Conservation (phyloP, 2,888 invertebrate genomes). For the Eupithecia pulchellata region DNA sequence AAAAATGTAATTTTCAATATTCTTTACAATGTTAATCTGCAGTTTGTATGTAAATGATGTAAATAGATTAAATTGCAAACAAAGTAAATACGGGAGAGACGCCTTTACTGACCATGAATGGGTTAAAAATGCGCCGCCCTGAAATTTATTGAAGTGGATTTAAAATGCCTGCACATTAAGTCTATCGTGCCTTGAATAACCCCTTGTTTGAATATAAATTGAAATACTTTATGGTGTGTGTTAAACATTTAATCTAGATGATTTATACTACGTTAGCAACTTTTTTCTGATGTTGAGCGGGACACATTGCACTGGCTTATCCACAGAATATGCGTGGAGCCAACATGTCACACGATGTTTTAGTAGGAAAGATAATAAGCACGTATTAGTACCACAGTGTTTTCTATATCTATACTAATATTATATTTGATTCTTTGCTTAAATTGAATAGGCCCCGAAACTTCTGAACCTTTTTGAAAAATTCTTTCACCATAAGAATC, state of each 20-base stretch:
- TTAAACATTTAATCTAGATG: constrained; percentile 9
- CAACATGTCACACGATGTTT: background rate
- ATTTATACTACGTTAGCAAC: background rate
- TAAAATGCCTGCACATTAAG: constrained; percentile 13
- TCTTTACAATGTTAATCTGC: constrained; percentile 37
- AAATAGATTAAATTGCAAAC: constrained; percentile 33
- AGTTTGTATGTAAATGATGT: constrained; percentile 49
- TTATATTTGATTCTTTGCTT: no score
- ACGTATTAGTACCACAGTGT: no score
- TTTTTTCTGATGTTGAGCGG: background rate
- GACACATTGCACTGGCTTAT: background rate
- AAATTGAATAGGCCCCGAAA: no score
- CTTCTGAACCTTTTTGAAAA: no score
- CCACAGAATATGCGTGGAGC: background rate
- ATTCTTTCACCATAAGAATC: no score
- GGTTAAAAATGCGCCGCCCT: constrained; percentile 3
- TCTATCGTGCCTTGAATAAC: constrained; percentile 11
- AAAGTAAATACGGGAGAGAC: constrained; percentile 15
- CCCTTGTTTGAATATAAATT: constrained; percentile 15
- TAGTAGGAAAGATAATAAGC: no score
- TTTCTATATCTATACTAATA: no score
- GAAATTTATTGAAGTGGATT: constrained; percentile 20
- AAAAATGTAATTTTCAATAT: constrained; percentile 27
- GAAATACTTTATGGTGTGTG: constrained; percentile 3
- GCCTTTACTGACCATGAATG: constrained; percentile 22